Conservation (phyloP, 2,113 vertebrate species). For the Nycticryphes semicollaris region DNA sequence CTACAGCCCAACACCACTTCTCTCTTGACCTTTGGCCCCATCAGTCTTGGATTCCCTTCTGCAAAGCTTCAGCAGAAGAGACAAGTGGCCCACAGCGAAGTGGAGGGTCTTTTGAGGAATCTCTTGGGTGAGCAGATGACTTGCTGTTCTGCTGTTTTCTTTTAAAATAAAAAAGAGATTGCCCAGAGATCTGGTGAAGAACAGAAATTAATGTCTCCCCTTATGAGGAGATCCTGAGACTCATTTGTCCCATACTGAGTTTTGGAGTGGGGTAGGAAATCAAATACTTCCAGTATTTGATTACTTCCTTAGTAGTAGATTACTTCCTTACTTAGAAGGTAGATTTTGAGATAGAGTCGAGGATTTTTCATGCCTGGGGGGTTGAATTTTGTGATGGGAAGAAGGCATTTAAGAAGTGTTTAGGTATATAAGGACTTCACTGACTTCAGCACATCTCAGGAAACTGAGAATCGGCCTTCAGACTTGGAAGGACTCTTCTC, state of each 20-base stretch:
- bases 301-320: background rate
- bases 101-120: background rate
- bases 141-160: background rate
- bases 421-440: background rate
- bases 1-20: background rate
- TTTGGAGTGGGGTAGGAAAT: background rate
- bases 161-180: background rate
- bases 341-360: background rate
- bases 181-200: background rate
- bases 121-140: background rate
- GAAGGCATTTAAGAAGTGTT: background rate
- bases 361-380: background rate
- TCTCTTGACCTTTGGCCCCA: background rate
- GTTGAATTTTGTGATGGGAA: background rate
- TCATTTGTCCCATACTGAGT: no score
- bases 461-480: background rate
- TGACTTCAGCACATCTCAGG: background rate
- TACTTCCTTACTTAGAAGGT: background rate
- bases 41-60: background rate
- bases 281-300: background rate
- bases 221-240: background rate
- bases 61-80: background rate
- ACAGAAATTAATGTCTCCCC: background rate
- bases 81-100: background rate
- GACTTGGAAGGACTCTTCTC: background rate